Base-by-base conservation (phyloP, 2,113 vertebrate species). In the Ornithorhynchus anatinus region DNA sequence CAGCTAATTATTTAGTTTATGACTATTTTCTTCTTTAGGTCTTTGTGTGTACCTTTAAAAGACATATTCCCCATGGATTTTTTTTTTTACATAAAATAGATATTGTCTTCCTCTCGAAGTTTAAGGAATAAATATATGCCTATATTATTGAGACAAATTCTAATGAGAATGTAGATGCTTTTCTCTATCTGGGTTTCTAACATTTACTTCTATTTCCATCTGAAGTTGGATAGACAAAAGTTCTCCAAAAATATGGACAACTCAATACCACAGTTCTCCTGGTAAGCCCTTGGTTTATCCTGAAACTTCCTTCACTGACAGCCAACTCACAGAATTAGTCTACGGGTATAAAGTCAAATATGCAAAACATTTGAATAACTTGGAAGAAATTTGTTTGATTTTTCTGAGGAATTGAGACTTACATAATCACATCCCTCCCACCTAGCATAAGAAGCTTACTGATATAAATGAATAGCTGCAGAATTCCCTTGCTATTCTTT, bases 201-300 rank as follows among this genome's bases (percentile, higher is more conserved):
- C 16, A 32, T 27, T 68, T 68, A 59, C 65, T 82, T 86, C 59
- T 58, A 73, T 74, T 50, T 47, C 32, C 43, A 59, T 38, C 14
- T 47, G 35, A 57, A 69, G 75, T 64, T n/a, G 53, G 51, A 32
- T 29, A 23, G 1, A 29, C 17, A 62, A 45, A n/a, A 25, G 73
- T 25, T 59, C 32, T 44, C 12, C 2, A 59, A 48, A 48, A 48
- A 27, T 11, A 48, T 27, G 29, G 25, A 5, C 45, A 7, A 27
- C 19, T 48, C 15, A 48, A 48, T 48, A 27, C 47, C 40, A 40
- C 48, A 14, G 14, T 10, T 11, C 43, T 39, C n/a, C 13, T 17
- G 56, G 23, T 39, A 72, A 38, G 58, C 59, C 59, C 53, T 60
- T 14, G 58, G 33, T 32, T 7, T n/a, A 59, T 29, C 51, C 59